Conservation (phyloP, 2,888 invertebrate genomes). For the Ormia ochracea region DNA sequence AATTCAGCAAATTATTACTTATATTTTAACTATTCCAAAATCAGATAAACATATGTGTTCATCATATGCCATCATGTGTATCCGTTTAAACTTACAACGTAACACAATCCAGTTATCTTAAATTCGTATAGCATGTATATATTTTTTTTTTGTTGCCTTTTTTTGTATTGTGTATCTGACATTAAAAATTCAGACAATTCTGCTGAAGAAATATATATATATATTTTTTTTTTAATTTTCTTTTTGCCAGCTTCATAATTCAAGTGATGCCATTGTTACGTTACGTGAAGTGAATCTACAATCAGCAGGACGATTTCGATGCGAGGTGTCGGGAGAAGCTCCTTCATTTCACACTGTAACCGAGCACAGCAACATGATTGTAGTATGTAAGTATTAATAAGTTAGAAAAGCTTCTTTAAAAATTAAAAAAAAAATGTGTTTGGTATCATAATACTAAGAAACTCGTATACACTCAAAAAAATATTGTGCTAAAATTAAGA, state of each 20-base stretch:
- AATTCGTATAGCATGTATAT: too few species aligned
- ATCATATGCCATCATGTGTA: too few species aligned
- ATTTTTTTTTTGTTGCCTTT: too few species aligned
- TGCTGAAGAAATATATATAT: not conserved
- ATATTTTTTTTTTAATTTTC: slow-evolving; percentile 23
- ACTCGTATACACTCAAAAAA: too few species aligned
- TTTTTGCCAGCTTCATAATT: slow-evolving; percentile 81
- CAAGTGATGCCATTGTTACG: slow-evolving; percentile 82
- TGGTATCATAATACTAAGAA: too few species aligned
- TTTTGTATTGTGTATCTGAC: too few species aligned
- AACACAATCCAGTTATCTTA: too few species aligned
- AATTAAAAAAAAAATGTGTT: not conserved
- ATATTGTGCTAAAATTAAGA: too few species aligned
- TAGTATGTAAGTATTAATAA: slow-evolving; percentile 81
- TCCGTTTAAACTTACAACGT: too few species aligned
- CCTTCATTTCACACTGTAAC: slow-evolving; percentile 84
- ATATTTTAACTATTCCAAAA: too few species aligned
- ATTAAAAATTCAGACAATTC: slow-evolving; percentile 12
- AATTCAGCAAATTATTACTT: too few species aligned
- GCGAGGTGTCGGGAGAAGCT: slow-evolving; percentile 84
- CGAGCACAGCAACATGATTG: slow-evolving; percentile 82
- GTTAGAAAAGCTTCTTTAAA: not conserved
- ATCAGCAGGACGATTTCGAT: slow-evolving; percentile 82
- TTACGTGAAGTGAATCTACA: slow-evolving; percentile 82
- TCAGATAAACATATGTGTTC: too few species aligned